Conservation (phyloP, 2,888 invertebrate species). For the Drosophila buzzatii region DNA sequence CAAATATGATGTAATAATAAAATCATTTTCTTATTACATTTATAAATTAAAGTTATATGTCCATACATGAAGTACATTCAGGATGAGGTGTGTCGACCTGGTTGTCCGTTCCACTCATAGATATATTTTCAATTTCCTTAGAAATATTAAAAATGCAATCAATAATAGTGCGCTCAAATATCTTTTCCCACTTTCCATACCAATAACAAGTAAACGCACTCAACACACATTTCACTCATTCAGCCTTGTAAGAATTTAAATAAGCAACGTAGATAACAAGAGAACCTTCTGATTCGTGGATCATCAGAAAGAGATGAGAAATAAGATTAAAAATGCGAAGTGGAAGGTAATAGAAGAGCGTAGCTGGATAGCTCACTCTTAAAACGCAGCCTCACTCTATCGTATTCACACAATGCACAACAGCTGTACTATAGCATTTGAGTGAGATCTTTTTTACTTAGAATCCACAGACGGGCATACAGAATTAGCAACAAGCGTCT, state of each 20-base stretch:
- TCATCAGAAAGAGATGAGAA: neutral
- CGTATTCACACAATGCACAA: too few relatives aligned
- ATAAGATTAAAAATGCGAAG: neutral
- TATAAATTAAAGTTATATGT: neutral
- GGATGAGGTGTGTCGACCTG: neutral
- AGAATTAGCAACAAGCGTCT: neutral
- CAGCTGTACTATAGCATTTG: too few relatives aligned
- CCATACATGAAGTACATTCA: neutral
- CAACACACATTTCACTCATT: neutral
- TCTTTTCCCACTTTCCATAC: neutral
- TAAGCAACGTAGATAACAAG: neutral
- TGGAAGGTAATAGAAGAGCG: neutral
- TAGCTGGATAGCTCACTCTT: too few relatives aligned
- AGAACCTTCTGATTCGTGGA: neutral
- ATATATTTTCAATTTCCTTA: neutral
- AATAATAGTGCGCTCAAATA: neutral
- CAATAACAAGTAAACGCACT: neutral
- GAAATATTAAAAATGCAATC: neutral
- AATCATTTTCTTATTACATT: neutral
- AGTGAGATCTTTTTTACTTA: too few relatives aligned
- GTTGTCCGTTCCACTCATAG: neutral
- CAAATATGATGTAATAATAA: constrained; percentile 1
- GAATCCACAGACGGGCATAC: too few relatives aligned
- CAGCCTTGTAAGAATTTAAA: neutral
- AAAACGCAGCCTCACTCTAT: too few relatives aligned